phyloP scores from a whole-genome alignment of 2,113 vertebrate species.

The Elaphurus davidianus region DNA sequence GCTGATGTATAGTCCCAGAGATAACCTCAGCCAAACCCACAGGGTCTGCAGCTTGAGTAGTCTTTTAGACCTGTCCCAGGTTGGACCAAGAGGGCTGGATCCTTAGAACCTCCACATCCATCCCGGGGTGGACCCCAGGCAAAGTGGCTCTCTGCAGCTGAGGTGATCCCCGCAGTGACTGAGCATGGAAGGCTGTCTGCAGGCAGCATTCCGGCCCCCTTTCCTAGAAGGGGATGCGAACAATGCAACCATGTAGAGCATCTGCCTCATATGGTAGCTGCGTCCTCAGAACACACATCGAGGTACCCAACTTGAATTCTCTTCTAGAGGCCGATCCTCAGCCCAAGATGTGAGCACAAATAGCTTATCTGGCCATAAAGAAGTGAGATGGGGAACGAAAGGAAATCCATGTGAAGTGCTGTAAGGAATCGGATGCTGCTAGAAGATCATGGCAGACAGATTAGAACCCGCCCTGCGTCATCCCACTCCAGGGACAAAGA shows the following conservation, averaged over 20 bases:
- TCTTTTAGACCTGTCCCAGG: no score
- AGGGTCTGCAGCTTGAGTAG: background rate
- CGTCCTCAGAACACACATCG: background rate
- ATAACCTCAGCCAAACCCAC: accelerated
- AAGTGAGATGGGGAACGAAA: background rate
- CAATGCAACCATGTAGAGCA: accelerated
- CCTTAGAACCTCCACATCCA: background rate
- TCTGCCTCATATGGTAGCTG: accelerated
- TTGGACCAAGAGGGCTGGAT: background rate
- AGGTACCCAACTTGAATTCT: background rate
- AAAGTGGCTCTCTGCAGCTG: background rate
- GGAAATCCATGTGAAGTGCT: background rate
- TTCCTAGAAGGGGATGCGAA: background rate
- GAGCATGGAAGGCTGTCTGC: no score
- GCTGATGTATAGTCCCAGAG: accelerated
- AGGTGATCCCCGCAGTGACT: background rate
- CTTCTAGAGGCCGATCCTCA: background rate
- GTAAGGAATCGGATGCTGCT: background rate
- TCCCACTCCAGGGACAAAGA: background rate
- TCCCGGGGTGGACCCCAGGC: accelerated
- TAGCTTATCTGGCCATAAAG: accelerated
- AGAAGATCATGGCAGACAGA: background rate
- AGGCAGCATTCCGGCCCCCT: background rate
- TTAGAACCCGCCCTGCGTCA: accelerated
- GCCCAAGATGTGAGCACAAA: background rate